Evolutionary conservation across 2,113 vertebrate species (phyloP).

Genomic region (Siphamia tubifer): DNA sequence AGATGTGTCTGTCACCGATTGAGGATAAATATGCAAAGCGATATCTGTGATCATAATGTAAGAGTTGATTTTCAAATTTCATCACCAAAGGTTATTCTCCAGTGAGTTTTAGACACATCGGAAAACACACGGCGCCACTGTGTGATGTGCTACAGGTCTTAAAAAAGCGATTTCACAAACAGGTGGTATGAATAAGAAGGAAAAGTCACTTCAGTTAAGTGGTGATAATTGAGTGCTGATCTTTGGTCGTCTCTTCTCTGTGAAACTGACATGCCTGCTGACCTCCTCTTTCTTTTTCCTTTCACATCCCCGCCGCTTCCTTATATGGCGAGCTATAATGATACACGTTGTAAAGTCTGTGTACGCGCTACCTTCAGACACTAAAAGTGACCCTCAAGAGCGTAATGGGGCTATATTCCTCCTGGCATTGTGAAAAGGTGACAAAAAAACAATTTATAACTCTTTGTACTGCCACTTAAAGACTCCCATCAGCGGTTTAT

Average conservation of each 20-base stretch:
- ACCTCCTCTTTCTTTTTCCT: constrained; percentile 84
- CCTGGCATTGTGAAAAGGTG: constrained; percentile 77
- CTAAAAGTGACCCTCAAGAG: constrained; percentile 75
- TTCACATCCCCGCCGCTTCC: constrained; percentile 83
- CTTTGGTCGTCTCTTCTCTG: constrained; percentile 75
- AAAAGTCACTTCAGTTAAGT: constrained; percentile 42
- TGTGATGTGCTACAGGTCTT: background rate
- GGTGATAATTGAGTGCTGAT: constrained; percentile 78
- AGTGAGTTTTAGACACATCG: background rate
- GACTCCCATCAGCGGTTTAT: constrained; percentile 51
- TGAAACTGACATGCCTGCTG: constrained; percentile 77
- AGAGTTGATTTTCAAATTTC: background rate
- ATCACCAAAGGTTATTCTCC: constrained; percentile 5
- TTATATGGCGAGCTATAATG: constrained; percentile 89
- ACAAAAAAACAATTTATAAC: constrained; percentile 69
- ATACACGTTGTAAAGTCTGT: constrained; percentile 87
- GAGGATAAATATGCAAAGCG: constrained; percentile 35
- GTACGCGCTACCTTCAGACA: constrained; percentile 84
- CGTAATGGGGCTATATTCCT: constrained; percentile 87
- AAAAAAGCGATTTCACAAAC: constrained; percentile 33
- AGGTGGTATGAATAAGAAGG: constrained; percentile 16
- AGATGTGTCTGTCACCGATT: constrained; percentile 28
- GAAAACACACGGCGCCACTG: constrained; percentile 1
- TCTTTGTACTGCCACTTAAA: constrained; percentile 65
- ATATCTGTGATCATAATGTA: constrained; percentile 13